A percentile compares a stretch with the other conserved stretches of the same genome.
phyloP scores from a whole-genome alignment of 2,113 vertebrate species.

The Cinclus mexicanus region DNA sequence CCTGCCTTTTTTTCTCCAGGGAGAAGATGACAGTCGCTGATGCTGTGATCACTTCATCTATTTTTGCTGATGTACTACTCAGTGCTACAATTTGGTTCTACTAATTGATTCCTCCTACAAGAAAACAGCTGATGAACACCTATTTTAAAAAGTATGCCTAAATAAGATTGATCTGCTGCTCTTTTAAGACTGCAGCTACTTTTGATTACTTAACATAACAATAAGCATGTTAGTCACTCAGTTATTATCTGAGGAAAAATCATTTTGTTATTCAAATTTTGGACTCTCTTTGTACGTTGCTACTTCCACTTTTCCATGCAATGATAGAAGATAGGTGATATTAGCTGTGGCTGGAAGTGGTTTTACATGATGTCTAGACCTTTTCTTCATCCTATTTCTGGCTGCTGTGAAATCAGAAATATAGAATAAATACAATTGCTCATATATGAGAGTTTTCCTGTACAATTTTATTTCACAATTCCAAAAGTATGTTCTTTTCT shows the following conservation, averaged over 20 bases:
- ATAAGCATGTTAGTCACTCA: constrained; percentile 37
- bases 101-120: constrained; percentile 60
- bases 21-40: constrained; percentile 6
- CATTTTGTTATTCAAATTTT: background rate
- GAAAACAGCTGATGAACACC: constrained; percentile 37
- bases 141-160: constrained; percentile 11
- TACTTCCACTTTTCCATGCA: background rate
- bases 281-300: background rate
- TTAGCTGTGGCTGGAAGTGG: background rate
- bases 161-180: constrained; percentile 12
- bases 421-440: background rate
- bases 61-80: constrained; percentile 55
- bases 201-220: constrained; percentile 51
- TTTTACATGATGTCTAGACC: background rate
- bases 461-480: background rate
- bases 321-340: background rate
- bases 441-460: background rate
- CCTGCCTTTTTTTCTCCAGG: background rate
- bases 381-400: background rate
- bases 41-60: background rate
- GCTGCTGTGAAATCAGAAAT: background rate
- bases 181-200: constrained; percentile 27
- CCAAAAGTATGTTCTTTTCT: background rate
- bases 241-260: background rate
- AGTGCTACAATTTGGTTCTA: background rate